Evolutionary conservation across 2,888 invertebrate species (phyloP).

Genomic region (Megaustenia siamemsis): DNA sequence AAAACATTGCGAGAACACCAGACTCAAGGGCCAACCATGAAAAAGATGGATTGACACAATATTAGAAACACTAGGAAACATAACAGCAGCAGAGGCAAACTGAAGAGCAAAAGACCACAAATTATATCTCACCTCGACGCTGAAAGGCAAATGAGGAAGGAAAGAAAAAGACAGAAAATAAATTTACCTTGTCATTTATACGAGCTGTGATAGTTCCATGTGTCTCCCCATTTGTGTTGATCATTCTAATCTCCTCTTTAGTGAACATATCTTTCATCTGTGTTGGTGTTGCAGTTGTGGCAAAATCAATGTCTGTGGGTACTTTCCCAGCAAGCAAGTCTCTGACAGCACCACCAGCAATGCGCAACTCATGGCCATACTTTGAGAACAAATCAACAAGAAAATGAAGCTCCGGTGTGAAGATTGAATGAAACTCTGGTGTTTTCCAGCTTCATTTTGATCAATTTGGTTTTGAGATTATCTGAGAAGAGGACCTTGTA

Average conservation of each 20-base stretch:
- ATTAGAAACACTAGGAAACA: too few species aligned
- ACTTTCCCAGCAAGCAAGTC: slow-evolving; percentile 80
- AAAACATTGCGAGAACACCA: too few species aligned
- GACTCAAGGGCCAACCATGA: too few species aligned
- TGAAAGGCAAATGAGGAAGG: too few species aligned
- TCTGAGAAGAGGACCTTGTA: slow-evolving; percentile 19
- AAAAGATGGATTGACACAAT: too few species aligned
- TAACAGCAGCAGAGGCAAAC: too few species aligned
- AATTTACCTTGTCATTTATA: slow-evolving; percentile 91
- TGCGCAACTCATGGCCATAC: slow-evolving; percentile 87
- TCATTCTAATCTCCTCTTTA: slow-evolving; percentile 90
- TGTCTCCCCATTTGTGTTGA: slow-evolving; percentile 86
- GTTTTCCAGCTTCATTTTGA: slow-evolving; percentile 75
- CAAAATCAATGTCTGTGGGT: slow-evolving; percentile 94
- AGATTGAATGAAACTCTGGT: slow-evolving; percentile 79
- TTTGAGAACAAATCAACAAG: slow-evolving; percentile 89
- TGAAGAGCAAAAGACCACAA: too few species aligned
- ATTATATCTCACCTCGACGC: too few species aligned
- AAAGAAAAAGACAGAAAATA: too few species aligned
- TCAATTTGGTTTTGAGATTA: slow-evolving; percentile 55
- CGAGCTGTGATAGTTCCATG: slow-evolving; percentile 93
- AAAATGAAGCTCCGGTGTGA: slow-evolving; percentile 88
- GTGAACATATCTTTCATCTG: slow-evolving; percentile 97
- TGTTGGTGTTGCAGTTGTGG: slow-evolving; percentile 96
- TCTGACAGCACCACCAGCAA: slow-evolving; percentile 98